Percentiles rank a stretch among this genome's conserved stretches.
Evolutionary conservation across 2,888 invertebrate species (phyloP).

Genomic region (Agrotis exclamationis): DNA sequence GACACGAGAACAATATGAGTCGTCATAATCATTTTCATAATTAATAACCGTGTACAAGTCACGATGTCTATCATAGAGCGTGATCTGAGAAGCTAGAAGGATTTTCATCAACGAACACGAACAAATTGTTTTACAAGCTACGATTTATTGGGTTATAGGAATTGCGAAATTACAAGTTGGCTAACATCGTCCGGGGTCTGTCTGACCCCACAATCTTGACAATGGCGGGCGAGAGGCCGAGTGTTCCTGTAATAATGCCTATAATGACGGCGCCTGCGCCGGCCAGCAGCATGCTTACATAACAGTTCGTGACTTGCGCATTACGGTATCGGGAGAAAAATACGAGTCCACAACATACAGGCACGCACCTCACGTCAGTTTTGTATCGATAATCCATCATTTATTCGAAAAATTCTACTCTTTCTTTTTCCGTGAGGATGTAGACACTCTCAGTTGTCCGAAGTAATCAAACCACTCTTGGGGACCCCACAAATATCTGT

Average conservation of each 20-base stretch:
- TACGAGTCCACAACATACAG: conserved; percentile 79
- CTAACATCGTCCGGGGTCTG: conserved; percentile 78
- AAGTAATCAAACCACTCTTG: too few relatives aligned
- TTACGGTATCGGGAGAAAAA: conserved; percentile 89
- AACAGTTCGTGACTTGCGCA: conserved; percentile 91
- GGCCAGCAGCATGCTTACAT: conserved; percentile 89
- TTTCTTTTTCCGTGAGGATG: too few relatives aligned
- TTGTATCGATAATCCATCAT: conserved; percentile 27
- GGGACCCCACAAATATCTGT: too few relatives aligned
- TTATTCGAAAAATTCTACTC: conserved; percentile 5
- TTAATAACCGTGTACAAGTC: conserved; percentile 84
- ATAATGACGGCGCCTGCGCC: conserved; percentile 87
- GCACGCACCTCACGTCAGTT: conserved; percentile 66
- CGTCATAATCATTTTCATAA: conserved; percentile 84
- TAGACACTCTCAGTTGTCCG: too few relatives aligned
- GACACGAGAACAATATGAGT: conserved; percentile 76
- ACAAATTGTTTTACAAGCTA: conserved; percentile 88
- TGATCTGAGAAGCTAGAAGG: conserved; percentile 77
- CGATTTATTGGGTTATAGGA: conserved; percentile 88
- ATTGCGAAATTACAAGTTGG: conserved; percentile 88
- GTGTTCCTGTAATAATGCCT: conserved; percentile 87
- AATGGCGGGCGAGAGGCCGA: conserved; percentile 85
- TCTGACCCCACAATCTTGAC: conserved; percentile 91
- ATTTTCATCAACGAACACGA: conserved; percentile 68
- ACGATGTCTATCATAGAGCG: conserved; percentile 83